These are phyloP conservation scores for Corbicula japonica DNA, from an alignment of 2,888 invertebrate species.

Conservation along the genomic window DNA sequence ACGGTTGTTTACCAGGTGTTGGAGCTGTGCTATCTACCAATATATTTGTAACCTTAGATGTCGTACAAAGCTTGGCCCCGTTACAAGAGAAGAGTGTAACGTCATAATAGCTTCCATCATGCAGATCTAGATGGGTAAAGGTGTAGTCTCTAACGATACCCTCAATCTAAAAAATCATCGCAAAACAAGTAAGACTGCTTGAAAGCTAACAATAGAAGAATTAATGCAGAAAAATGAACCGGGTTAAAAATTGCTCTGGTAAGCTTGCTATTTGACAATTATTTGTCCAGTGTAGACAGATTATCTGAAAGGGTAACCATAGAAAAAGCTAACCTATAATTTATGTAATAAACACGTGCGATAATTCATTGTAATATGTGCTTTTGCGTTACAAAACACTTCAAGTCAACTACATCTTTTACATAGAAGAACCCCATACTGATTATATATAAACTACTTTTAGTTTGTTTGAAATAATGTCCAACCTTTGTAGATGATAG, in stretches of 20 bases:
- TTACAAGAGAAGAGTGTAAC: constrained; percentile 58
- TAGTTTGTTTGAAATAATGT: no score
- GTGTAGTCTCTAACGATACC: constrained; percentile 64
- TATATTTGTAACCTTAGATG: constrained; percentile 39
- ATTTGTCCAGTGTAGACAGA: no score
- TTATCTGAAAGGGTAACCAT: no score
- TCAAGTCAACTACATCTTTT: no score
- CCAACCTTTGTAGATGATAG: constrained; percentile 58
- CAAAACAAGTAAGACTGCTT: no score
- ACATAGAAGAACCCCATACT: no score
- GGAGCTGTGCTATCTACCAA: constrained; percentile 60
- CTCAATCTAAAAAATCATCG: constrained; percentile 55
- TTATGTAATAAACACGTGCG: no score
- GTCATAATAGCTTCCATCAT: constrained; percentile 63
- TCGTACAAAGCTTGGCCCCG: constrained; percentile 61
- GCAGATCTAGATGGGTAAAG: constrained; percentile 57
- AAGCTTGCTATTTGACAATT: no score
- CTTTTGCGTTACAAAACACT: no score
- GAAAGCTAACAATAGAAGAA: not conserved
- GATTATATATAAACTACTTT: no score
- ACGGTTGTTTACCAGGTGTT: constrained; percentile 55
- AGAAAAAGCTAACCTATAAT: no score
- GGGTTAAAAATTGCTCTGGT: not conserved
- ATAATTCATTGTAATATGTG: no score
- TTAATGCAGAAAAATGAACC: not conserved